Evolutionary conservation across 2,113 vertebrate species (phyloP), one percentile per base, ranked within the genome.

Genomic region (Eclectus roratus): DNA sequence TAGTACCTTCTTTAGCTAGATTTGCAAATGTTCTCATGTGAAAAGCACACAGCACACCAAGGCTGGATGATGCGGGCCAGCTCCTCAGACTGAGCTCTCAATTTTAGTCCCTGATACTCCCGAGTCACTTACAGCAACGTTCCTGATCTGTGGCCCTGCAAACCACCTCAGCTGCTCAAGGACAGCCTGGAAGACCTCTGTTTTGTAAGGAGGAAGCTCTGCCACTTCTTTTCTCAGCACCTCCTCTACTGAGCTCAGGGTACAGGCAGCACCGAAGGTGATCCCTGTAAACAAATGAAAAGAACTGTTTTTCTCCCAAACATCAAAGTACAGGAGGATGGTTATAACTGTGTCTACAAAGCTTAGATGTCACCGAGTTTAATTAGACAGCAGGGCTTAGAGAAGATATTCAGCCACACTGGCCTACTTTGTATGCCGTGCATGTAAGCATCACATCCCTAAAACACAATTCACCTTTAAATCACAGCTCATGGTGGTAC

Each of bases 151-250:
- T 56, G 97, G 98, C 50, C 99, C 99, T 2, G 98, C 99, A 63
- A 99, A 99, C 99, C 99, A 99, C 8, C 98, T 98, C 85, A 99
- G 97, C 95, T 99, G 99, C 70, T 99, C 99, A 91, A 99, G 96
- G 9, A 99, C 90, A 1, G 98, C 99, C 61, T 92, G 93, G 95
- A 99, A 99, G 88, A 99, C 96, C 69, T 99, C 97, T 0, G 98
- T 99, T 96, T 98, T 98, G 79, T 98, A 68, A 15, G 93, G 55
- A 63, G 98, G 98, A 74, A 98, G 97, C 17, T 98, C 86, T 21
- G 91, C 78, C 64, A 99, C 96, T 0, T 80, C 98, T 64, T 97
- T 77, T 13, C 41, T 95, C 91, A 99, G 97, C 58, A 98, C 98
- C 17, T 97, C 97, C 81, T 98, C 98, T 90, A 99, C 86, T 7